Conservation (phyloP, 1,140 invertebrate species). For the Apocrypta bakeri region DNA sequence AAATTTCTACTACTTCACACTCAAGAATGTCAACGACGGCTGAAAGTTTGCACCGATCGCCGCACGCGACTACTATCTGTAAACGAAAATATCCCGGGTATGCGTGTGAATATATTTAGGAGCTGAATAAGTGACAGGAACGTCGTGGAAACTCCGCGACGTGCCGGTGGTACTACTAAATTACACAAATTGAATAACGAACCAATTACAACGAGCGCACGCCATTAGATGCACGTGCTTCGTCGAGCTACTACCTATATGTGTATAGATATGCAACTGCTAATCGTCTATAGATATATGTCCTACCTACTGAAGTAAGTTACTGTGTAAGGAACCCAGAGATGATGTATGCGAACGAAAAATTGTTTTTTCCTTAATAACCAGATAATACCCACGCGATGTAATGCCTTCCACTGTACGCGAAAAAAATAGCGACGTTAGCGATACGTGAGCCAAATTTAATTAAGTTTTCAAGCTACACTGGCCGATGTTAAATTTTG, state of each 20-base stretch:
- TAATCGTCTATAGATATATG: too few relatives aligned
- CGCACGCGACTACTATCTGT: too few relatives aligned
- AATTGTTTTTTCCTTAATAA: not conserved
- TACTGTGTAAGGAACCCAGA: too few relatives aligned
- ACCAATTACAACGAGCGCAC: constrained; percentile 64
- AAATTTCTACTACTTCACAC: too few relatives aligned
- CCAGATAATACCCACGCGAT: not conserved
- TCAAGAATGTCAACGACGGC: too few relatives aligned
- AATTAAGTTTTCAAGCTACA: not conserved
- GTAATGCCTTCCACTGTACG: too few relatives aligned
- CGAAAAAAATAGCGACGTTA: not conserved
- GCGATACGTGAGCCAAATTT: not conserved
- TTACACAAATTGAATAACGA: constrained; percentile 67
- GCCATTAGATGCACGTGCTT: constrained; percentile 61
- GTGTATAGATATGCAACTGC: not conserved
- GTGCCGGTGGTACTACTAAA: constrained; percentile 51
- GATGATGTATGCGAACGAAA: too few relatives aligned
- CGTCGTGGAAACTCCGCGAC: constrained; percentile 14
- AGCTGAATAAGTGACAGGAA: constrained; percentile 18
- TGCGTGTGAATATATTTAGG: not conserved
- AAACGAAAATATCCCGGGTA: not conserved
- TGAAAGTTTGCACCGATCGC: too few relatives aligned
- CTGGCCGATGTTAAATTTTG: not conserved
- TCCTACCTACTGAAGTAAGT: too few relatives aligned
- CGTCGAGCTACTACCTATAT: constrained; percentile 35